Percentiles rank a stretch among this genome's conserved stretches.
Evolutionary conservation across 2,113 vertebrate genomes (phyloP).

Genomic region (Sceloporus undulatus): DNA sequence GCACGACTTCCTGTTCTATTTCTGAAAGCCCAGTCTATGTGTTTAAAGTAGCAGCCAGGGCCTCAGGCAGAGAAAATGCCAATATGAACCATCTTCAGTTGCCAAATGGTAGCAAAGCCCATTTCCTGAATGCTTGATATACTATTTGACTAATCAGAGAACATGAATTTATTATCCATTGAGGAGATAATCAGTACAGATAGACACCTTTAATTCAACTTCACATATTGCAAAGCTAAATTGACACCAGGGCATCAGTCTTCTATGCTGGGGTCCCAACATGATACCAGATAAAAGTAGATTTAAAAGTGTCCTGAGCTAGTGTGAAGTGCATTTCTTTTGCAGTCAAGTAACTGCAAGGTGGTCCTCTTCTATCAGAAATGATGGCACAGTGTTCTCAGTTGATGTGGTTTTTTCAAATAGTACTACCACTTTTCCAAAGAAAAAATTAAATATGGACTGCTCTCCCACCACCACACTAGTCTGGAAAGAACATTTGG

Average conservation of each 20-base stretch:
- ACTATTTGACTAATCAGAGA: not conserved
- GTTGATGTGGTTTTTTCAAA: not conserved
- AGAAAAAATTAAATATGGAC: not conserved
- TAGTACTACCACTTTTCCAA: not conserved
- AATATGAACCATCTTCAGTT: not conserved
- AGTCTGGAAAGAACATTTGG: not conserved
- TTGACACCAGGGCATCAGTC: not conserved
- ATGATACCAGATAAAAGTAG: not conserved
- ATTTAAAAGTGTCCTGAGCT: not conserved
- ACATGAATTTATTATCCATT: not conserved
- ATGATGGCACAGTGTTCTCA: not conserved
- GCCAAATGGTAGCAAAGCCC: not conserved
- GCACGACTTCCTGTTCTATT: not conserved
- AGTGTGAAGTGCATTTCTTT: not conserved
- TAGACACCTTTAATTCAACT: not conserved
- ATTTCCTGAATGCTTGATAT: not conserved
- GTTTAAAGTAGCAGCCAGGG: not conserved
- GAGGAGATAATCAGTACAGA: not conserved
- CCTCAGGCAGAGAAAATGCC: no score
- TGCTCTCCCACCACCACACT: not conserved
- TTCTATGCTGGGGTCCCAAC: not conserved
- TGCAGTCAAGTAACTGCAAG: not conserved
- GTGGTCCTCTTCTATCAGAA: not conserved
- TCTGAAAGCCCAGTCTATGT: not conserved
- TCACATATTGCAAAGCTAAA: not conserved